Percentiles rank a stretch among this genome's conserved stretches.
Conservation (phyloP, 2,888 invertebrate genomes). For the Myopa testacea region DNA sequence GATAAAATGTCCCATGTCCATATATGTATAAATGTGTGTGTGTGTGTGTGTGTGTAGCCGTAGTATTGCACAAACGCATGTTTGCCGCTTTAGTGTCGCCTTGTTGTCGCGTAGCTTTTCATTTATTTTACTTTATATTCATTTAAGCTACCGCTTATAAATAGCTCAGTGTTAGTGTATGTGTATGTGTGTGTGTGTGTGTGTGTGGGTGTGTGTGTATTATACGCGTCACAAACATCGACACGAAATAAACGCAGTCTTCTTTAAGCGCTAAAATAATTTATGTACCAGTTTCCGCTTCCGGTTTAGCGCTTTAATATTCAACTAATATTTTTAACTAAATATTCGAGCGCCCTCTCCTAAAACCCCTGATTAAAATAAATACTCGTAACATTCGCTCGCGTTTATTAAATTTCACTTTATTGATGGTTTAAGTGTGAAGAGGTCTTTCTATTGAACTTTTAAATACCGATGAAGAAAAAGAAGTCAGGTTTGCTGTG, state of each 20-base stretch:
- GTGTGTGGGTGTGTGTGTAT: background rate
- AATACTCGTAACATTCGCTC: background rate
- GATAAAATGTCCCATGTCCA: no score
- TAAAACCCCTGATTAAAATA: constrained; percentile 11
- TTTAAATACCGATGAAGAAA: no score
- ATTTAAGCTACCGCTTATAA: background rate
- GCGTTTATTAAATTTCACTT: background rate
- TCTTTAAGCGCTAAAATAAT: constrained; percentile 18
- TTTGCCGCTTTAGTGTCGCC: no score
- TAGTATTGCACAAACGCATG: no score
- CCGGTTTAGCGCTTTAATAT: background rate
- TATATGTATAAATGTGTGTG: no score
- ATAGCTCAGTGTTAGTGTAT: background rate
- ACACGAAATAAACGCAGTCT: background rate
- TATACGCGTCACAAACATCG: background rate
- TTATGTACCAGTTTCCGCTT: constrained; percentile 18
- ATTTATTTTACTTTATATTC: background rate
- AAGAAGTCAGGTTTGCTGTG: no score
- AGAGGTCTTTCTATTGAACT: no score
- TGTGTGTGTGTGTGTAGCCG: no score
- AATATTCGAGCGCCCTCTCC: background rate
- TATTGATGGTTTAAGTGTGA: no score
- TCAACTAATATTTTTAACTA: no score
- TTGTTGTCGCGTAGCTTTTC: background rate
- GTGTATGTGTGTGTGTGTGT: background rate